Evolutionary conservation across 2,113 vertebrate species (phyloP), one percentile per base, ranked within the genome.

Genomic region (Phalacrocorax carbo): DNA sequence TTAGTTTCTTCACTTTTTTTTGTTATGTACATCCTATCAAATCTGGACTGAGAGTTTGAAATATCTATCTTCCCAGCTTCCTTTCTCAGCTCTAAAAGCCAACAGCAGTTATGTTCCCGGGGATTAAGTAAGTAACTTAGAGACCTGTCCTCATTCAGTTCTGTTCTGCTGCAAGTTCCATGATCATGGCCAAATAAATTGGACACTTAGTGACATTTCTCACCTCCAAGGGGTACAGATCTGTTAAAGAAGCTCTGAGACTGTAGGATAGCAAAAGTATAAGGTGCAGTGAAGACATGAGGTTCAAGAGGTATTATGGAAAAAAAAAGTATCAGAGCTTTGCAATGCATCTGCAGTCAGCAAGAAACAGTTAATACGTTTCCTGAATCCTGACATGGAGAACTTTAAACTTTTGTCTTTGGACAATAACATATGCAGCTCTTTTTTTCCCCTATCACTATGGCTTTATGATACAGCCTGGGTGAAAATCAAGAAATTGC

Each of bases 381-480:
- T 90, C 34, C 85, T 93, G 87, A 88, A 85, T 82, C 61, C 62
- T 94, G 85, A 91, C 75, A 66, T 23, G 40, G 42, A 73, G 88
- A 97, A 92, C 88, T 95, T 94, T 79, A 84, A 91, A 92, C 40
- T 93, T 93, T 78, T 92, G 80, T 95, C 85, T 73, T 66, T 82
- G 64, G 75, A 64, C 73, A 88, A 61, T 0, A 2, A 66, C 29
- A 36, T 57, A 82, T 52, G 38, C 62, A 79, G 87, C 26, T 8
- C 49, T 51, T 42, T 64, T 27, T 4, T 0, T 2, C 0, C 13
- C 9, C 11, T 3, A 19, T 68, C 52, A 64, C 18, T 92, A 83
- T 58, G 78, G 49, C 48, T 72, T 58, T 70, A 18, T 61, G 66
- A 54, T 70, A 64, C 27, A 92, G 82, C 12, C 23, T 86, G 77